A percentile compares a stretch with the other conserved stretches of the same genome.
Conservation (phyloP, 2,888 invertebrate genomes). For the Torymus texanus region DNA sequence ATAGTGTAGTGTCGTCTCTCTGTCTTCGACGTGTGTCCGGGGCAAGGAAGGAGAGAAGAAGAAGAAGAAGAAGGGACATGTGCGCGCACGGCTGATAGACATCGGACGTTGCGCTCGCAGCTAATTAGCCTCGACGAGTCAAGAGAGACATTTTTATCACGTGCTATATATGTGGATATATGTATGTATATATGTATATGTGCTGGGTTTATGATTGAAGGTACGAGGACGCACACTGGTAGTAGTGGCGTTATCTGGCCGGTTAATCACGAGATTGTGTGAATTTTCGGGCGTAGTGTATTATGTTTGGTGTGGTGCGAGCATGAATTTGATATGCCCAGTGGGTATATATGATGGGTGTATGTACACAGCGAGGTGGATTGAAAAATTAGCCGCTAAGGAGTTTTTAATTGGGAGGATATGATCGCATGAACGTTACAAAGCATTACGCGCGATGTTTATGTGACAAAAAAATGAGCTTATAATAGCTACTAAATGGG, state of each 20-base stretch:
- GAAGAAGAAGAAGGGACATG: constrained; percentile 63
- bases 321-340: too few species aligned
- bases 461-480: constrained; percentile 13
- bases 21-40: too few species aligned
- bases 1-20: too few species aligned
- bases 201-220: too few species aligned
- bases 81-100: constrained; percentile 68
- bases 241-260: constrained; percentile 1
- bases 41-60: background rate
- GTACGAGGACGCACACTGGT: too few species aligned
- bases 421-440: constrained; percentile 33
- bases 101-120: constrained; percentile 66
- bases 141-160: background rate
- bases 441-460: constrained; percentile 10
- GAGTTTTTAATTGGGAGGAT: constrained; percentile 34
- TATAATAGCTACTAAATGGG: constrained; percentile 8
- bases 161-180: background rate
- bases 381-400: constrained; percentile 10
- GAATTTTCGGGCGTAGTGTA: background rate
- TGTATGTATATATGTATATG: background rate
- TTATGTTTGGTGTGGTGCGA: background rate
- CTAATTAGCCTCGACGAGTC: constrained; percentile 67
- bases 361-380: background rate
- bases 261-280: constrained; percentile 15
- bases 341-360: too few species aligned